phyloP scores from a whole-genome alignment of 2,113 vertebrate genomes.

The Leptocoma aspasia region DNA sequence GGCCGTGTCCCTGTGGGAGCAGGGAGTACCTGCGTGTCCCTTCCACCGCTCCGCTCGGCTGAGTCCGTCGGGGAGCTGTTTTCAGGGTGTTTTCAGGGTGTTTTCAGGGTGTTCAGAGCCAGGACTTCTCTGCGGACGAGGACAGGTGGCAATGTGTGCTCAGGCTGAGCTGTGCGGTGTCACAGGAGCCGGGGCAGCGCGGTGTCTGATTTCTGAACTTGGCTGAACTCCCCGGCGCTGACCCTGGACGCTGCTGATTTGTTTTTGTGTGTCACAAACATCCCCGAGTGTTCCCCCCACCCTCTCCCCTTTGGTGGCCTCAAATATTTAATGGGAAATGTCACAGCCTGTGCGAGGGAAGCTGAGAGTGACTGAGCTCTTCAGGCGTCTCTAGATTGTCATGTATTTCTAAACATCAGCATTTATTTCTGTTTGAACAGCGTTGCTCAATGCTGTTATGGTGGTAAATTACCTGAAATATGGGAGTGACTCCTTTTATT shows the following conservation, averaged over 20 bases:
- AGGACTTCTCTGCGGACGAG: accelerated
- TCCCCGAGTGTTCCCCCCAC: accelerated
- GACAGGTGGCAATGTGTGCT: neutral
- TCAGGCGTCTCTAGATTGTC: neutral
- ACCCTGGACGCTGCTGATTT: neutral
- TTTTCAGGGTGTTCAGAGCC: neutral
- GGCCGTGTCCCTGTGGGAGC: neutral
- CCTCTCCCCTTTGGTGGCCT: neutral
- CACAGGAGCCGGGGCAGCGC: neutral
- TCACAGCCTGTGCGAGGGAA: neutral
- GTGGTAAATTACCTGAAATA: neutral
- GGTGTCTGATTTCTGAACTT: constrained; percentile 31
- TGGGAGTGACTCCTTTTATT: neutral
- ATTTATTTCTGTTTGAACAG: neutral
- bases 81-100: neutral
- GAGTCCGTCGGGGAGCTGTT: neutral
- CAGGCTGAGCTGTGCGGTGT: accelerated
- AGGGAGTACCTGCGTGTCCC: neutral
- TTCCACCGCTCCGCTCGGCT: neutral
- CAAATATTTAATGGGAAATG: neutral
- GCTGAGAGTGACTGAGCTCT: neutral
- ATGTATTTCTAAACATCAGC: neutral
- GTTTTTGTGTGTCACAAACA: neutral
- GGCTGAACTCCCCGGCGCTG: neutral
- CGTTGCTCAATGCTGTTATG: neutral